Conservation (phyloP, 2,888 invertebrate genomes). For the Harpagoxenus sublaevis region DNA sequence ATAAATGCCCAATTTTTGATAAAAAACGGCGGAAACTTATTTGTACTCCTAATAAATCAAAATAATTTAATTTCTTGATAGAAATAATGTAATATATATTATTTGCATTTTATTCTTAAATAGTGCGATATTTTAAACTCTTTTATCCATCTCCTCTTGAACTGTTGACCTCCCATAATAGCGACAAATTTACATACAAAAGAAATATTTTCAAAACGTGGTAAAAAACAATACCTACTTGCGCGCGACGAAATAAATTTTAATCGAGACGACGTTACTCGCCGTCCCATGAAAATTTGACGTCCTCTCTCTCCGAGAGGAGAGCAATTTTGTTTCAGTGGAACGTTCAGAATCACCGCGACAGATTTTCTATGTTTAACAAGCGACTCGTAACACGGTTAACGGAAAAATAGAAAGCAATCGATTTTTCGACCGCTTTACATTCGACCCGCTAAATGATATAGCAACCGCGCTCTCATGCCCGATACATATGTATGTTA, state of each 20-base stretch:
- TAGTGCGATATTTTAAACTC: not conserved
- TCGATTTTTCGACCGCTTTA: slow-evolving; percentile 46
- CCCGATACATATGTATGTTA: not conserved
- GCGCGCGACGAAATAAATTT: not conserved
- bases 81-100: too few species aligned
- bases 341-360: slow-evolving; percentile 1
- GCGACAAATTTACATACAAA: not conserved
- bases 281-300: slow-evolving; percentile 2
- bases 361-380: slow-evolving; percentile 40
- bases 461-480: slow-evolving; percentile 1
- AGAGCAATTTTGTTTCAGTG: not conserved
- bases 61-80: not conserved
- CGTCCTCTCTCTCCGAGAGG: not conserved
- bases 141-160: not conserved
- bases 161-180: not conserved
- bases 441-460: slow-evolving; percentile 26
- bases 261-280: not conserved
- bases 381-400: slow-evolving; percentile 49
- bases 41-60: too few species aligned
- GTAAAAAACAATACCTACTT: not conserved
- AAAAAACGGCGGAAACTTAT: too few species aligned
- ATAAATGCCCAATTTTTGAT: too few species aligned
- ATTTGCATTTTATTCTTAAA: not conserved
- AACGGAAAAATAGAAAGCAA: slow-evolving; percentile 53
- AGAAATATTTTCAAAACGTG: not conserved